Conservation (phyloP, 1,140 invertebrate species). For the Maconellicoccus hirsutus region DNA sequence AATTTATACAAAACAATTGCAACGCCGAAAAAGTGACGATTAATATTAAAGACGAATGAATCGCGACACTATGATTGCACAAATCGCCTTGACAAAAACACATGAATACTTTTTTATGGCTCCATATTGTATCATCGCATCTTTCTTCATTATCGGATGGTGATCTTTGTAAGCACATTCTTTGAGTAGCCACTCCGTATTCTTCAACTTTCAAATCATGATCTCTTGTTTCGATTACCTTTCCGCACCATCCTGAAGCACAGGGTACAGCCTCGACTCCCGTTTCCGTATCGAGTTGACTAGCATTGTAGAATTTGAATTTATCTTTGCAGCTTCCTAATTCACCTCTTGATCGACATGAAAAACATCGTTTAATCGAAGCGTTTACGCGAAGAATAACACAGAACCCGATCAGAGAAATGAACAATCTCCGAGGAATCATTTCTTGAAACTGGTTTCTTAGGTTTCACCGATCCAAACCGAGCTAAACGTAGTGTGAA, state of each 20-base stretch:
- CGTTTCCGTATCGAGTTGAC: conserved; percentile 47
- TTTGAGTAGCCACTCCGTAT: conserved; percentile 73
- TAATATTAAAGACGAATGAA: conserved; percentile 33
- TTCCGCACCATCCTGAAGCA: conserved; percentile 85
- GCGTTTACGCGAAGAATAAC: not conserved
- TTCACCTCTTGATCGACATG: conserved; percentile 74
- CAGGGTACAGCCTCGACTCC: conserved; percentile 69
- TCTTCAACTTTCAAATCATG: conserved; percentile 58
- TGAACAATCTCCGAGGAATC: not conserved
- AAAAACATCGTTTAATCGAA: conserved; percentile 52
- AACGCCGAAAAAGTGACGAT: conserved; percentile 31
- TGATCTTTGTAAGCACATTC: conserved; percentile 71
- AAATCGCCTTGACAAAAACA: conserved; percentile 86
- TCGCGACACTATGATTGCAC: conserved; percentile 47
- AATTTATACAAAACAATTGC: conserved; percentile 14
- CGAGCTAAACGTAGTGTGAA: not conserved
- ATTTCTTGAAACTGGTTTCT: conserved; percentile 18
- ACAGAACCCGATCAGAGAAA: not conserved
- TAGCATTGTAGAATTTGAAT: conserved; percentile 61
- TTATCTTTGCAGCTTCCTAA: conserved; percentile 79
- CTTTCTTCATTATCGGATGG: conserved; percentile 77
- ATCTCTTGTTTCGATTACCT: conserved; percentile 65
- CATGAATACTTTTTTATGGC: conserved; percentile 71
- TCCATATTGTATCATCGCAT: conserved; percentile 70
- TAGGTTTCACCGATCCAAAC: not conserved